A percentile compares a stretch with the other conserved stretches of the same genome.
Evolutionary conservation across 2,113 vertebrate genomes (phyloP).

Genomic region (Thalassoma bifasciatum): DNA sequence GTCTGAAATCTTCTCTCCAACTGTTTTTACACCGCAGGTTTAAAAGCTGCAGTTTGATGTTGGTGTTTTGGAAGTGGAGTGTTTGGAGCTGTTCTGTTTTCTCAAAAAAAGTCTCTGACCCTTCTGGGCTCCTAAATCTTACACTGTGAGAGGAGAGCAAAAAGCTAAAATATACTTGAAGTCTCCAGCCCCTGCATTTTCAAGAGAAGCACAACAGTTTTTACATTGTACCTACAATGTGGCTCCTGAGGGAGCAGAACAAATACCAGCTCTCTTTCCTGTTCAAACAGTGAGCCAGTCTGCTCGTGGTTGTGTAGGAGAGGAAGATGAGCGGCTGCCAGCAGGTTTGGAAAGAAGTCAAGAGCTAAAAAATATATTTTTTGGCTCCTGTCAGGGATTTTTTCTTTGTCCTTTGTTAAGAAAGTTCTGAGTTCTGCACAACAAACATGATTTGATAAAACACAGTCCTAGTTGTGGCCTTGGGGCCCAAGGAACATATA

Average conservation of each 20-base stretch:
- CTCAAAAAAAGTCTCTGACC: background rate
- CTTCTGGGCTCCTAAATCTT: background rate
- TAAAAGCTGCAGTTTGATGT: background rate
- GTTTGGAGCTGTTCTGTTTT: background rate
- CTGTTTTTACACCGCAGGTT: background rate
- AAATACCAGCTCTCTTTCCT: conserved; percentile 32
- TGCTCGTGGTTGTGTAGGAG: background rate
- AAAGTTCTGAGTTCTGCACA: background rate
- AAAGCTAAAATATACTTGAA: background rate
- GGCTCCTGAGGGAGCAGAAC: background rate
- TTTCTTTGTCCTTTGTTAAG: background rate
- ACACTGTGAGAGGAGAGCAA: background rate
- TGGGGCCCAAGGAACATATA: background rate
- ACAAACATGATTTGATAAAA: background rate
- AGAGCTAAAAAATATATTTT: background rate
- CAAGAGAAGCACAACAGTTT: conserved; percentile 2
- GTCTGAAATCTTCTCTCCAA: background rate
- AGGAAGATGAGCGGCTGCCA: conserved; percentile 4
- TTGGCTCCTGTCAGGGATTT: background rate
- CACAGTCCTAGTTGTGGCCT: background rate
- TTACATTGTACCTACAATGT: background rate
- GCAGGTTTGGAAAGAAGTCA: background rate
- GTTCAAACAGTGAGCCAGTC: conserved; percentile 1
- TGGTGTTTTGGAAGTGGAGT: background rate
- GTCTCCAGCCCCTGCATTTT: background rate